A percentile compares a stretch with the other conserved stretches of the same genome.
Evolutionary conservation across 2,113 vertebrate species (phyloP).

Genomic region (Alexandromys fortis): DNA sequence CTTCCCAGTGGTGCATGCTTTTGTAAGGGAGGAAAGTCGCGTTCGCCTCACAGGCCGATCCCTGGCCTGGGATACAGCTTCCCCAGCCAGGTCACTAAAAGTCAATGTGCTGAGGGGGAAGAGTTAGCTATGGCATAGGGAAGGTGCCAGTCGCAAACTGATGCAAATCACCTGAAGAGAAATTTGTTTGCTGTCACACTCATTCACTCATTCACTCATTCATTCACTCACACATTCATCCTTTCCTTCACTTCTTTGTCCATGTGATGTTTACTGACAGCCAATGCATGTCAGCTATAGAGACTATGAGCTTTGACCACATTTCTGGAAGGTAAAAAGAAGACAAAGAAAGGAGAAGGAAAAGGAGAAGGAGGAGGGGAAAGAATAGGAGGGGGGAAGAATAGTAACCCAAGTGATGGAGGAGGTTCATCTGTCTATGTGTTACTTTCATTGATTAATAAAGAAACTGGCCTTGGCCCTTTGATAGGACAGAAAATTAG

Average conservation of each 20-base stretch:
- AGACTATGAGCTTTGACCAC: background rate
- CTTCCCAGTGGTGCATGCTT: background rate
- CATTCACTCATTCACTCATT: background rate
- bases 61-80: too few species aligned
- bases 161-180: background rate
- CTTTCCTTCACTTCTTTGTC: background rate
- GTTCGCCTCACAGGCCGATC: too few species aligned
- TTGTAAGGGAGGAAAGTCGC: background rate
- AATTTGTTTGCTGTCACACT: background rate
- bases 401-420: too few species aligned
- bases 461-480: too few species aligned
- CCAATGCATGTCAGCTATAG: background rate
- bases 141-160: background rate
- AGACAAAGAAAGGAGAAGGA: background rate
- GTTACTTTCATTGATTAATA: too few species aligned
- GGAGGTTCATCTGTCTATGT: too few species aligned
- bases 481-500: too few species aligned
- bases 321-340: conserved; percentile 31
- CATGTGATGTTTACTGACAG: background rate
- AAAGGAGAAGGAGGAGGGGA: too few species aligned
- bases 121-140: background rate
- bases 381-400: fast-evolving
- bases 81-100: too few species aligned
- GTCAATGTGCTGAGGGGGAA: background rate
- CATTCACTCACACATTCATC: background rate